Evolutionary conservation across 2,888 invertebrate genomes (phyloP), one percentile per base, ranked within the genome.

Genomic region (Diarsia mendica): DNA sequence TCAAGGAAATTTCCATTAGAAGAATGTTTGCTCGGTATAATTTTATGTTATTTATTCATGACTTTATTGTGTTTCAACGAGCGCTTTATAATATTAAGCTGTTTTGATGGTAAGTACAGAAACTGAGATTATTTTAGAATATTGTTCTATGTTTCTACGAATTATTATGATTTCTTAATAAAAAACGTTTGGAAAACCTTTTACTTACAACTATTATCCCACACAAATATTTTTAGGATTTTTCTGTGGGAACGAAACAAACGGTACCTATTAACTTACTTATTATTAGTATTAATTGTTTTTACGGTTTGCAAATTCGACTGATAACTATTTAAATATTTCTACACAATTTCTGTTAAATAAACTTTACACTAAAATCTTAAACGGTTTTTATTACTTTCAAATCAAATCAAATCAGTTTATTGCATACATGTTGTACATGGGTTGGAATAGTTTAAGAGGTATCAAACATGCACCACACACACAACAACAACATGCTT

Each of bases 21-120:
- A 0, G 2, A 2, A 2, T 20, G 48, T 49, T 72, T 15, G 10
- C 13, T 60, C 18, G 1, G 28, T 60, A 6, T 39, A 9, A 51
- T 33, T 20, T 13, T 33, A 46, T 33, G 18, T 79, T 58, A 51
- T 28, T 3, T n/a, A 39, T 69, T 63, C 46, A 60, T 23, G 46
- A 15, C 33, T 76, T 77, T 67, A 13, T 67, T 76, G 9, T 60
- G 23, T 70, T 55, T 55, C n/a, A 11, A 55, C 15, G 20, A 71
- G 48, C 0, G 51, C 3, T 23, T 61, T 46, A 49, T 23, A 20
- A 13, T 46, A 51, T n/a, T 2, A n/a, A 33, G 8, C 20, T n/a
- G 51, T 51, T n/a, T 53, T 67, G 1, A 55, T 63, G n/a, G 18
- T 13, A 28, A 63, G n/a, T 33, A 53, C 20, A n/a, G 9, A 39